phyloP scores from a whole-genome alignment of 2,797 vertebrate species.

The Oryzias sinensis region DNA sequence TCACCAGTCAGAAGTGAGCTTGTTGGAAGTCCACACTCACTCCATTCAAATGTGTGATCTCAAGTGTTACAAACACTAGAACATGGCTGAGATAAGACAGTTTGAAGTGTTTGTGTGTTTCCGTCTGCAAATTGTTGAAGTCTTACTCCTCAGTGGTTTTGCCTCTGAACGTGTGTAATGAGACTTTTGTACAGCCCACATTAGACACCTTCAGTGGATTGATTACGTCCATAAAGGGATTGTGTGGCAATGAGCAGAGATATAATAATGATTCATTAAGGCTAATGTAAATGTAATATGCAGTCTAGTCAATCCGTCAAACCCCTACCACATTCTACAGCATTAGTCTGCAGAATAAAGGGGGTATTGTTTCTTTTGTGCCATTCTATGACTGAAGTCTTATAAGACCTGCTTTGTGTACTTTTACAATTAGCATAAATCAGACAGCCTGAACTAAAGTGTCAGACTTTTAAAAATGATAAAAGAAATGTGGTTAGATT shows the following conservation, averaged over 20 bases:
- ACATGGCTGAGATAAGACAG: conserved; percentile 21
- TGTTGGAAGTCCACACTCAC: too few species aligned
- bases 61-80: conserved; percentile 39
- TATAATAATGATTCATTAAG: conserved; percentile 14
- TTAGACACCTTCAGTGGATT: conserved; percentile 8
- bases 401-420: too few species aligned
- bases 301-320: too few species aligned
- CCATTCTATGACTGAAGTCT: too few species aligned
- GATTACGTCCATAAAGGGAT: conserved; percentile 12
- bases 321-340: too few species aligned
- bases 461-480: too few species aligned
- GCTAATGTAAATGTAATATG: conserved; percentile 4
- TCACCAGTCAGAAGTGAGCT: too few species aligned
- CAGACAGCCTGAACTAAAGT: too few species aligned
- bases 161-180: conserved; percentile 20
- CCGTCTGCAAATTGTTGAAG: conserved; percentile 25
- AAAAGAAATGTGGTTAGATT: too few species aligned
- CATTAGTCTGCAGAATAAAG: too few species aligned
- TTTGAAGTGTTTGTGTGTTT: conserved; percentile 27
- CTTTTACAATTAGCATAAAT: too few species aligned
- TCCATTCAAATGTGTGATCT: neutral
- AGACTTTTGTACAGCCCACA: conserved; percentile 26
- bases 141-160: conserved; percentile 1
- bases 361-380: too few species aligned
- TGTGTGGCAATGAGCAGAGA: conserved; percentile 4